Evolutionary conservation across 2,888 invertebrate genomes (phyloP).

Genomic region (Idaea straminata): DNA sequence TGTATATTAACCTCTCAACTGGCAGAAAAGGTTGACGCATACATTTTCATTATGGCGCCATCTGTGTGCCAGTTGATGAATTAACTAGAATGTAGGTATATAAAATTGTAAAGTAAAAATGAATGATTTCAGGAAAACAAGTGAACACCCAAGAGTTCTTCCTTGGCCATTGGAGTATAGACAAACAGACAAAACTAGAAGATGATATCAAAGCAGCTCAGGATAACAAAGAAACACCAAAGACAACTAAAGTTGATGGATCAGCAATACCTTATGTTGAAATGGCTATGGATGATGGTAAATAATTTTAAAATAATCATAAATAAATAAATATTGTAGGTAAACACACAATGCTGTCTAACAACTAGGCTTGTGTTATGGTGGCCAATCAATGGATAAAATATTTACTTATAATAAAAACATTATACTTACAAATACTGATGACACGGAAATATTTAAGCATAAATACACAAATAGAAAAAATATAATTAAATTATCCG

Average conservation of each 20-base stretch:
- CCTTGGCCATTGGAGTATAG: constrained; percentile 88
- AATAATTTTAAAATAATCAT: constrained; percentile 3
- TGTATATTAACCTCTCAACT: too few species aligned
- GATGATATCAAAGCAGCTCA: constrained; percentile 69
- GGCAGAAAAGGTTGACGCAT: too few species aligned
- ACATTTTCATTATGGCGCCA: too few species aligned
- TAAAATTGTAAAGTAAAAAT: neutral
- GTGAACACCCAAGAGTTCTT: constrained; percentile 91
- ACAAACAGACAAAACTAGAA: constrained; percentile 81
- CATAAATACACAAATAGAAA: too few species aligned
- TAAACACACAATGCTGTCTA: too few species aligned
- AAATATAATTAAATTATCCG: too few species aligned
- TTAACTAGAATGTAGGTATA: neutral
- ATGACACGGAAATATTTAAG: too few species aligned
- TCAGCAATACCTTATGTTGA: constrained; percentile 92
- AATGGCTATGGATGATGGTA: constrained; percentile 91
- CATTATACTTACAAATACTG: too few species aligned
- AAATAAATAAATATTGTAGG: neutral
- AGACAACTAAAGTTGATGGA: constrained; percentile 91
- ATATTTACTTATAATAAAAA: too few species aligned
- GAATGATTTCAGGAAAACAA: constrained; percentile 79
- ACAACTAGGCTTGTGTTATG: too few species aligned
- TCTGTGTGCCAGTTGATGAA: too few species aligned
- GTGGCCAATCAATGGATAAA: too few species aligned
- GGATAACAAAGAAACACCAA: constrained; percentile 78